Base-by-base conservation (phyloP, 2,888 invertebrate species). In the Diachrysia chrysitis region DNA sequence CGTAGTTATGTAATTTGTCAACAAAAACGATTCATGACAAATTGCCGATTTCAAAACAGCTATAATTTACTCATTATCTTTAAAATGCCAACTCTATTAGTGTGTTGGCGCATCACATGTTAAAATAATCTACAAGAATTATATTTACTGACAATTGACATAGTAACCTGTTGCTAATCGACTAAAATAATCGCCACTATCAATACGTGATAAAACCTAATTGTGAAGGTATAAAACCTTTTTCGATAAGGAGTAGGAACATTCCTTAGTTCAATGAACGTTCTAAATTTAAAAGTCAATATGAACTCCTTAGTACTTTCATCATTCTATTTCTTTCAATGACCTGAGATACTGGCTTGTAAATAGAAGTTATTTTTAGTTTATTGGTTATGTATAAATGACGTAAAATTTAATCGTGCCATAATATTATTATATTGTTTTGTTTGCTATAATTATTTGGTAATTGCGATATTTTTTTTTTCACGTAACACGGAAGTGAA, bases 391-490 rank as follows among this genome's bases (percentile, higher is more conserved):
- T n/a, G n/a, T n/a, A n/a, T n/a, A n/a, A n/a, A 37, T 12, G 37
- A 14, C 3, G 16, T 42, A 5, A 42, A 42, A 42, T n/a, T 42
- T 2, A 4, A 42, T 42, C 42, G 3, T n/a, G 16, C n/a, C 42
- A 0, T 42, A n/a, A 42, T 10, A 0, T 32, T 10, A 10, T n/a
- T n/a, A 7, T n/a, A n/a, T 42, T 42, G 42, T 42, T 37, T 14
- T 12, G n/a, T 42, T 42, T 3, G 5, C n/a, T 7, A n/a, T 42
- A 42, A n/a, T 42, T n/a, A 5, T 0, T n/a, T 25, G 2, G 25
- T 16, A 14, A 37, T 16, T 16, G 77, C 73, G 32, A 32, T 32
- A 10, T 32, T 5, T 1, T 32, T 32, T 10, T 32, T 32, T 10
- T 10, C 10, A 32, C 1, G 32, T 32, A 32, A 32, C 10, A 32